Evolutionary conservation across 2,797 vertebrate genomes (phyloP), one percentile per base, ranked within the genome.

Genomic region (Meriones psammophilus): DNA sequence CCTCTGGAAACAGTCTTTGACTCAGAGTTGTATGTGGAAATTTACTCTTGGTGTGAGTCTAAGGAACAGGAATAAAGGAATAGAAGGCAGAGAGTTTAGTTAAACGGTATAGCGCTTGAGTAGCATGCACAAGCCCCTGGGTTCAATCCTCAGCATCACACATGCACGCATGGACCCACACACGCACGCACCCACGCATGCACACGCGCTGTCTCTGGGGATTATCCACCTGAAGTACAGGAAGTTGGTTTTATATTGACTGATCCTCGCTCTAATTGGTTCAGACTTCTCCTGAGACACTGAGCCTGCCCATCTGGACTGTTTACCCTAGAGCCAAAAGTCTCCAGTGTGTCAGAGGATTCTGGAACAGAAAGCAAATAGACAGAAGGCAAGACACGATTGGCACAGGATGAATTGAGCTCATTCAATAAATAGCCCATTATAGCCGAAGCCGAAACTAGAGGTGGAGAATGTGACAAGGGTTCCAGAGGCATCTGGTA

Each of bases 1-100:
- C 58, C 89, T 85, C 86, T 74, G 76, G 46, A 92, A 84, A 3
- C n/a, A 78, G 54, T 62, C 15, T 71, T 46, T 58, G 78, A 81
- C 6, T 33, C 78, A 54, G 81, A 42, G 42, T 42, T 26, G 0
- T 24, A 39, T 62, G 79, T 36, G n/a, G 42, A 24, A 66, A 8
- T 73, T 71, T n/a, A 58, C 56, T 85, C 36, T 79, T 20, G 24
- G 30, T n/a, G 66, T 28, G 50, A 62, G 46, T 76, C 62, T 78
- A 24, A 77, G 62, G 39, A 83, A 56, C 22, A 83, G 26, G 89
- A 58, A 3, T 24, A 33, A 71, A 39, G 20, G 2, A 58, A 28
- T 8, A 30, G 30, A 81, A 56, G 56, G 0, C n/a, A 42, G 66
- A 36, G n/a, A 26, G 58, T 64, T 87, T 58, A 71, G 50, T 56